Evolutionary conservation across 2,113 vertebrate species (phyloP), one percentile per base, ranked within the genome.

Genomic region (Crypturellus undulatus): DNA sequence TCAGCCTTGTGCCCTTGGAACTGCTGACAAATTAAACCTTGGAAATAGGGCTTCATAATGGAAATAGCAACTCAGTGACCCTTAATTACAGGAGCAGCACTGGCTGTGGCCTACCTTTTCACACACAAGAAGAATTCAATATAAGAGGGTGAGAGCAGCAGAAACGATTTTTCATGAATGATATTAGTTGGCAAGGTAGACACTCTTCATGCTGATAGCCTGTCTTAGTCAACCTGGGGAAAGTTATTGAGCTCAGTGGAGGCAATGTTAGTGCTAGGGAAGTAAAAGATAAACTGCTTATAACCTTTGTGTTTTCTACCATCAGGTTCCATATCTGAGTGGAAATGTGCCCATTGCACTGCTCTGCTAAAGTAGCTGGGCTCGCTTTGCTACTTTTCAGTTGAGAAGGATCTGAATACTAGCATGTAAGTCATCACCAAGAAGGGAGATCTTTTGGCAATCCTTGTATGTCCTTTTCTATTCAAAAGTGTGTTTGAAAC

Each of bases 391-490:
- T 49, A 11, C 49, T 4, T 36, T 72, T 82, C 63, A 18, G 63
- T 65, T 59, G 16, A 80, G 72, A 78, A 32, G 30, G 62, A 87
- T 69, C 54, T 65, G 25, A 73, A 52, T 42, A 38, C n/a, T 51
- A 47, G 47, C 73, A 56, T 38, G 3, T 9, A 1, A 70, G 51
- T 71, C 38, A 73, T 75, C 9, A 7, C 79, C 78, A 75, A 62
- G 56, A 64, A 70, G 43, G 43, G 87, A 76, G 87, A 8, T 15
- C 28, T 92, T 90, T 75, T 32, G 59, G 87, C 87, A 80, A 59
- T 92, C 95, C 68, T 59, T 68, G 71, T 71, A 78, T 88, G 79
- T 94, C 76, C 78, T 69, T 64, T 65, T 93, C 28, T 71, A 68
- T 83, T 72, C 42, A 88, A 56, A 65, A 88, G 25, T 16, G 79